phyloP scores from a whole-genome alignment of 2,113 vertebrate species.

The Xenotilapia longispinis region DNA sequence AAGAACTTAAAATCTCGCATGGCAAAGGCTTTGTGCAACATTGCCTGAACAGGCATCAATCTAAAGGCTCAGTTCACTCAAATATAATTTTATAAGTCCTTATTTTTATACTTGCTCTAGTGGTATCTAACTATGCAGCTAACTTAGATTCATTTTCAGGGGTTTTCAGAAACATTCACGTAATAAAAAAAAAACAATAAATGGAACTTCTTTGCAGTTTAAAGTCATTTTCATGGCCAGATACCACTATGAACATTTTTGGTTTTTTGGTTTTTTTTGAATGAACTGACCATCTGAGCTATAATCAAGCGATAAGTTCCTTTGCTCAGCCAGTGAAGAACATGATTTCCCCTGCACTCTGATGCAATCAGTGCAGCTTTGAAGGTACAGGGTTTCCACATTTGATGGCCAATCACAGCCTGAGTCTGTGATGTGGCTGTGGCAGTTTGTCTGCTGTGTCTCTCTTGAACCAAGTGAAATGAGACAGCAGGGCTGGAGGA shows the following conservation, averaged over 20 bases:
- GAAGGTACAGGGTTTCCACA: neutral
- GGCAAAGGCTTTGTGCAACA: neutral
- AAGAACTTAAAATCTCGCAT: neutral
- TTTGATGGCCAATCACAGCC: slow-evolving; percentile 6
- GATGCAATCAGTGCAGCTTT: neutral
- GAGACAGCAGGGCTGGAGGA: slow-evolving; percentile 41
- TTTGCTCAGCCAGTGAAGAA: neutral
- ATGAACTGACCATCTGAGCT: neutral
- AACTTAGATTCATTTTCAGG: neutral
- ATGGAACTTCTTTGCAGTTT: neutral
- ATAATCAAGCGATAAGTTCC: neutral
- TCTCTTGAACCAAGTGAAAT: slow-evolving; percentile 37
- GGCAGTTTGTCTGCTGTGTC: slow-evolving; percentile 27
- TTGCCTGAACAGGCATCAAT: neutral
- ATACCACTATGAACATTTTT: neutral
- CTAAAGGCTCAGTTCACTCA: slow-evolving; percentile 4
- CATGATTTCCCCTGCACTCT: neutral
- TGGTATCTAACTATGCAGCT: neutral
- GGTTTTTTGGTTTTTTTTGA: neutral
- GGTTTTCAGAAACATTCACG: neutral
- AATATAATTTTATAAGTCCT: neutral
- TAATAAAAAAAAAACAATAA: neutral
- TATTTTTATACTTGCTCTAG: neutral
- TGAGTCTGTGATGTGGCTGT: slow-evolving; percentile 30
- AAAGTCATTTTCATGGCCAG: neutral